These are phyloP conservation scores for Rhabdomys dilectus DNA, from an alignment of 2,113 vertebrate genomes.

Conservation along the genomic window DNA sequence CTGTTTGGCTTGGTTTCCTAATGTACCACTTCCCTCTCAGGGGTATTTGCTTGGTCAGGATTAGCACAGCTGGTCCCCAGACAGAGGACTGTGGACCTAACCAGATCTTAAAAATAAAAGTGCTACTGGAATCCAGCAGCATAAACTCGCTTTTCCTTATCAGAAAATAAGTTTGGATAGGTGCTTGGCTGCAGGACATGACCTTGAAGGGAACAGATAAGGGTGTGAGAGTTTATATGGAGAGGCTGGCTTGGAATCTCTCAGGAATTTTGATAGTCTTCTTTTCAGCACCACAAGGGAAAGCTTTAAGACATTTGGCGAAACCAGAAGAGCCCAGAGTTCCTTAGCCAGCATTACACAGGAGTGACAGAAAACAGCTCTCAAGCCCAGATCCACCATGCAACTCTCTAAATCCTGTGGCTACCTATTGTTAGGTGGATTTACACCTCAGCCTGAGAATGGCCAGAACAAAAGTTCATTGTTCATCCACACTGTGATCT, in stretches of 20 bases:
- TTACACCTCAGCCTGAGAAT: neutral
- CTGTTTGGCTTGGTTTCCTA: constrained; percentile 1
- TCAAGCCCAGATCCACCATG: neutral
- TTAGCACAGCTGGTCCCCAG: neutral
- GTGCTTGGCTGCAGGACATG: constrained; percentile 47
- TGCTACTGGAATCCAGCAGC: constrained; percentile 23
- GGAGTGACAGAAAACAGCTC: constrained; percentile 65
- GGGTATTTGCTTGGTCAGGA: neutral
- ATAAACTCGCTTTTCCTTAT: constrained; percentile 65
- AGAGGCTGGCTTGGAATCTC: constrained; percentile 74
- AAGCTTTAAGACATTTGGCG: constrained; percentile 75
- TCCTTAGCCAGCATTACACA: constrained; percentile 78
- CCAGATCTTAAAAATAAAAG: constrained; percentile 72
- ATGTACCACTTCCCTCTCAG: constrained; percentile 56
- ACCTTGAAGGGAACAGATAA: constrained; percentile 55
- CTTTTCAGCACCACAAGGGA: constrained; percentile 66
- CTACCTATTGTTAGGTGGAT: neutral
- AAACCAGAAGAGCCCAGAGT: constrained; percentile 76
- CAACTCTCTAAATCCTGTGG: neutral
- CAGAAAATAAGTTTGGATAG: constrained; percentile 73
- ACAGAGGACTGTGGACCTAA: neutral
- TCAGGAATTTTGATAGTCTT: constrained; percentile 71
- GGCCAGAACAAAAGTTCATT: neutral
- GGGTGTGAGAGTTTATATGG: neutral
- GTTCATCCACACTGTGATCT: neutral